These are phyloP conservation scores for Rotaria macrura DNA, from an alignment of 2,888 invertebrate genomes.

Conservation along the genomic window DNA sequence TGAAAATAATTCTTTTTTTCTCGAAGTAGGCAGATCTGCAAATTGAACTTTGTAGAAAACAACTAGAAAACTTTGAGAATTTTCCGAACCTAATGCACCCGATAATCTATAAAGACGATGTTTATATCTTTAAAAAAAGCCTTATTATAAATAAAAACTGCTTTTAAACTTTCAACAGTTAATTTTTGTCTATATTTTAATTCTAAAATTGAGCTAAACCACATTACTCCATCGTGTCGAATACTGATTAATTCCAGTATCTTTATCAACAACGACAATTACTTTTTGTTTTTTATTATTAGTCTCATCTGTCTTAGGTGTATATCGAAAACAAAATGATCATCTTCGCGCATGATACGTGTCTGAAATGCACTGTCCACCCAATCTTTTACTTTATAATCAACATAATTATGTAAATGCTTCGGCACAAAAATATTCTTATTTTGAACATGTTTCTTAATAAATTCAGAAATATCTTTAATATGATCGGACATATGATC, in stretches of 20 bases:
- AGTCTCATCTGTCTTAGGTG: not conserved
- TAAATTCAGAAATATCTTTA: not conserved
- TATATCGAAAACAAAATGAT: slow-evolving; percentile 15
- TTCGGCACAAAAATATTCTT: too few relatives aligned
- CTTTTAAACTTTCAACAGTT: slow-evolving; percentile 7
- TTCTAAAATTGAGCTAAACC: slow-evolving; percentile 19
- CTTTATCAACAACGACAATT: not conserved
- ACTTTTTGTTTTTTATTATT: not conserved
- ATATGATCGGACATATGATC: not conserved
- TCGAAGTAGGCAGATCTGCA: not conserved
- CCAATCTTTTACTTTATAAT: not conserved
- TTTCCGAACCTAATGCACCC: not conserved
- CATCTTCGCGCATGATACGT: not conserved
- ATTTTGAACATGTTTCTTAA: too few relatives aligned
- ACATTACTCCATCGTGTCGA: slow-evolving; percentile 2
- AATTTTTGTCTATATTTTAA: not conserved
- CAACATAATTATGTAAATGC: not conserved
- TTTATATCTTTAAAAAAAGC: not conserved
- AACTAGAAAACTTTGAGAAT: not conserved
- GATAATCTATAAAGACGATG: not conserved
- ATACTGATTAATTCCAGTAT: not conserved
- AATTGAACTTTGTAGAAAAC: not conserved
- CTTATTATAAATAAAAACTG: not conserved
- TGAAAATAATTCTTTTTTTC: not conserved
- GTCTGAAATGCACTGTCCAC: not conserved